Percentiles rank a stretch among this genome's conserved stretches.
phyloP scores from a whole-genome alignment of 1,140 invertebrate genomes.

The Cyrtorhinus lividipennis region DNA sequence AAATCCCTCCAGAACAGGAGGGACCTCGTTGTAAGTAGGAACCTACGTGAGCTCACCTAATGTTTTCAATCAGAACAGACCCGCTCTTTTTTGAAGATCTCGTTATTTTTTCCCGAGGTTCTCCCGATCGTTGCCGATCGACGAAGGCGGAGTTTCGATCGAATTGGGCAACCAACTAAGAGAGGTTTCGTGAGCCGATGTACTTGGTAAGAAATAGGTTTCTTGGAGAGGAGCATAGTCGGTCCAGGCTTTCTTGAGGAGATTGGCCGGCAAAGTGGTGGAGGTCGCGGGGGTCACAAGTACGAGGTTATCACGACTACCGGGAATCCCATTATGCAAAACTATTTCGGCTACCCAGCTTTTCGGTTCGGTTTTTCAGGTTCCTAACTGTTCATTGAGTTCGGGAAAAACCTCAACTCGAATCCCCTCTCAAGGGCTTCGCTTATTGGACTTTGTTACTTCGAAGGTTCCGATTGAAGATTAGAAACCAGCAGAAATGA shows the following conservation, averaged over 20 bases:
- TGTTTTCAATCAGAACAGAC: neutral
- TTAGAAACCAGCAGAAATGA: too few species aligned
- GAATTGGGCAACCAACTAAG: neutral
- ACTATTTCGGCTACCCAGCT: neutral
- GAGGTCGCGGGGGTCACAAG: neutral
- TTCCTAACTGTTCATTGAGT: too few species aligned
- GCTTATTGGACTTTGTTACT: too few species aligned
- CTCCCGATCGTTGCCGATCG: neutral
- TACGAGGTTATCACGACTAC: neutral
- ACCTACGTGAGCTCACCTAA: too few species aligned
- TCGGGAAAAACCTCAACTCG: too few species aligned
- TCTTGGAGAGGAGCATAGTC: too few species aligned
- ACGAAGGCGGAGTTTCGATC: neutral
- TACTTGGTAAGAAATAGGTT: neutral
- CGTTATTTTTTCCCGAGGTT: neutral
- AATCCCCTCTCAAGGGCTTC: too few species aligned
- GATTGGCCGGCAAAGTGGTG: neutral
- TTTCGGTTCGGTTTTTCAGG: too few species aligned
- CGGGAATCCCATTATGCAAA: neutral
- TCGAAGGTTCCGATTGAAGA: too few species aligned
- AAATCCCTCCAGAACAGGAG: too few species aligned
- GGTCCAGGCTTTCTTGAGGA: neutral
- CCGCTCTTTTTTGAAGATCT: neutral
- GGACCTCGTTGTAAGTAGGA: too few species aligned
- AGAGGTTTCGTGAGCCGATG: neutral